Evolutionary conservation across 1,140 invertebrate species (phyloP), one percentile per base, ranked within the genome.

Genomic region (Trichogramma pretiosum): DNA sequence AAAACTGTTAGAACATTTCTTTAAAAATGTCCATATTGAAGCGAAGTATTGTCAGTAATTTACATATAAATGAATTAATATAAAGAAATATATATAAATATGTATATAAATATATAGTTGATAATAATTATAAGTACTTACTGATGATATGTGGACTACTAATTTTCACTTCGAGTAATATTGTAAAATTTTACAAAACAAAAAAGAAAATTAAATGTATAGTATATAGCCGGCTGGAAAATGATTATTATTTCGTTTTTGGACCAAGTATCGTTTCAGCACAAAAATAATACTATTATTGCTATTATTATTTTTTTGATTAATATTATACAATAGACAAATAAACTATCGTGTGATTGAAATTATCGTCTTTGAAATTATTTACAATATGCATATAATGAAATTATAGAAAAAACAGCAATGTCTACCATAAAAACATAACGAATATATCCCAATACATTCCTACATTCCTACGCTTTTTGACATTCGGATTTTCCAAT

Each of bases 311-410:
- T n/a, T n/a, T n/a, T n/a, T n/a, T n/a, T n/a, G n/a, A n/a, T 56
- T 56, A 65, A 63, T n/a, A n/a, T n/a, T 67, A 67, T 71, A 63
- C 60, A 67, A 68, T 72, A 59, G 61, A 68, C n/a, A n/a, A 70
- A 68, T 69, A 72, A 72, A 69, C 64, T 51, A 45, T 40, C 65
- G 62, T 65, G 64, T 66, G 62, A 46, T 46, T 38, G 24, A 49
- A 41, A n/a, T n/a, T n/a, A n/a, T n/a, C n/a, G n/a, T n/a, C n/a
- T n/a, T n/a, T n/a, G n/a, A n/a, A n/a, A n/a, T n/a, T n/a, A n/a
- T n/a, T n/a, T n/a, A n/a, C n/a, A n/a, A n/a, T n/a, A n/a, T n/a
- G n/a, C n/a, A n/a, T n/a, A n/a, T n/a, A n/a, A n/a, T n/a, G n/a
- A n/a, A n/a, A n/a, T n/a, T n/a, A n/a, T n/a, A n/a, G n/a, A n/a